These are phyloP conservation scores for Pachypeltis micranthus DNA, from an alignment of 1,140 invertebrate species.

Conservation along the genomic window DNA sequence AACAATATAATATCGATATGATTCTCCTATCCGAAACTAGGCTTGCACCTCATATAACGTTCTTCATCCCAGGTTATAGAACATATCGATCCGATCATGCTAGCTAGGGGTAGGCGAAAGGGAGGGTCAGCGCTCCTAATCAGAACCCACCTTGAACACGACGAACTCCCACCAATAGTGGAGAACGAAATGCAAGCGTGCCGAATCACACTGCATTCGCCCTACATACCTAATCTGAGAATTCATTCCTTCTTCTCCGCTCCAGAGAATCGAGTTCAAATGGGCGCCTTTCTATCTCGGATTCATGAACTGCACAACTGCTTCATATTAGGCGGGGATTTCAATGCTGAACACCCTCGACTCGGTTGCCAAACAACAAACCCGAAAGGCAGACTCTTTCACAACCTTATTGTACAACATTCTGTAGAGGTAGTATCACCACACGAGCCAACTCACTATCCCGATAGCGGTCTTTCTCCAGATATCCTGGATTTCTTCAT, in stretches of 20 bases:
- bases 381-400: not conserved
- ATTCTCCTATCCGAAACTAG: not conserved
- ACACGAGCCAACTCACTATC: not conserved
- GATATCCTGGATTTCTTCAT: not conserved
- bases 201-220: not conserved
- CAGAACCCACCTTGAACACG: not conserved
- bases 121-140: not conserved
- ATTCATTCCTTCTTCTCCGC: not conserved
- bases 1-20: not conserved
- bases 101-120: not conserved
- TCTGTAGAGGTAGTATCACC: not conserved
- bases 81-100: not conserved
- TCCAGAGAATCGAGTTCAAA: not conserved
- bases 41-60: not conserved
- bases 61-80: not conserved
- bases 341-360: not conserved
- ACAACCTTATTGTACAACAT: not conserved
- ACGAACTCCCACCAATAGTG: not conserved
- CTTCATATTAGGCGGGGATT: not conserved
- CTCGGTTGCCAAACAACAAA: not conserved
- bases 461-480: not conserved
- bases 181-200: not conserved
- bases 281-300: not conserved
- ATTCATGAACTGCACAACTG: not conserved
- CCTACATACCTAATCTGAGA: not conserved